Base-by-base conservation (phyloP, 2,888 invertebrate genomes). In the Tricholauxania praeusta region DNA sequence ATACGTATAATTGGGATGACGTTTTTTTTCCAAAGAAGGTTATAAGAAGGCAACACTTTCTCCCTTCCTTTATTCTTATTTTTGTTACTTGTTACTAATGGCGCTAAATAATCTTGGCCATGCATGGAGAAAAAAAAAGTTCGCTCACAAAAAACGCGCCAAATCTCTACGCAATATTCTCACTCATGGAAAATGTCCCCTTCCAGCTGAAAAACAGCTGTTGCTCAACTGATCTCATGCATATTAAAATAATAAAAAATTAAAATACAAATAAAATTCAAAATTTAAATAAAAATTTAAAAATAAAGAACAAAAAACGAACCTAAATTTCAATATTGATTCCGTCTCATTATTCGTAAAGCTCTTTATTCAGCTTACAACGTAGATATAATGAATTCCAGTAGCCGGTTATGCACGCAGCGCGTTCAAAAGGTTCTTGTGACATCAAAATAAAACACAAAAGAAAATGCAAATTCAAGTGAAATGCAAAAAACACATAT, bases 241-340 rank as follows among this genome's bases (percentile, higher is more conserved):
- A 39, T 53, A 10, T 53, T 12, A 15, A 12, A 15, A 15, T n/a
- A n/a, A n/a, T n/a, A 12, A 57, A 49, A 17, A 51, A 72, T 19
- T 52, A 52, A 60, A 73, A 53, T 47, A 49, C 15, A 19, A 39
- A 39, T 5, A 39, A 39, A 39, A 39, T 39, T 39, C 39, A 39
- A 39, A 22, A 22, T 3, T 39, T 8, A 39, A 4, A 2, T 52
- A 51, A 62, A 57, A 57, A 12, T 22, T 28, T 1, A 62, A 28
- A 55, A 19, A 52, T 51, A 74, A 60, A 32, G 51, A 60, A 55
- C 64, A 73, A n/a, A 75, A 74, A 79, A 83, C 87, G 75, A 76
- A 87, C 87, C 87, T 84, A 84, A 78, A 87, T 86, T 47, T 86
- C 84, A 8, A 78, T 65, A 68, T 85, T 81, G 1, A 87, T 57